These are phyloP conservation scores for Hyles lineata DNA, from an alignment of 2,888 invertebrate species.

Conservation along the genomic window DNA sequence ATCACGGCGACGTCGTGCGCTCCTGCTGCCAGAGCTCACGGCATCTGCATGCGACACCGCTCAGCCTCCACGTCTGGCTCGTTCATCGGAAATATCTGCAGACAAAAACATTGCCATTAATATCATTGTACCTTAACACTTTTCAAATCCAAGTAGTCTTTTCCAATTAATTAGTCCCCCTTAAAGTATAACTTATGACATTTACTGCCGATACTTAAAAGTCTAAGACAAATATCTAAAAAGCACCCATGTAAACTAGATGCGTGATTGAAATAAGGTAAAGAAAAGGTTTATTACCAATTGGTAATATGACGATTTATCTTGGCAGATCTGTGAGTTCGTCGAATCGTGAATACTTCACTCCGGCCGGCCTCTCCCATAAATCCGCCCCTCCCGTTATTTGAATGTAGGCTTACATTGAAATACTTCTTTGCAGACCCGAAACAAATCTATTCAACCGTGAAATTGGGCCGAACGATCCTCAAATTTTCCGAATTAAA, in stretches of 20 bases:
- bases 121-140: neutral
- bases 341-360: conserved; percentile 67
- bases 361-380: conserved; percentile 60
- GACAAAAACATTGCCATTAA: conserved; percentile 51
- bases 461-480: conserved; percentile 75
- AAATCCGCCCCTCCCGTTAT: conserved; percentile 73
- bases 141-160: no score
- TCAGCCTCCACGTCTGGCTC: conserved; percentile 48
- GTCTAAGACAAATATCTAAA: neutral
- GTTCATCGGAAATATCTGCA: conserved; percentile 72
- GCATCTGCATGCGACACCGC: conserved; percentile 67
- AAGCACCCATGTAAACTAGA: neutral
- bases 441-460: conserved; percentile 78
- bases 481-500: conserved; percentile 74
- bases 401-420: conserved; percentile 75
- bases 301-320: conserved; percentile 53
- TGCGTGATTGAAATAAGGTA: neutral
- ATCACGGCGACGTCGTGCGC: conserved; percentile 81
- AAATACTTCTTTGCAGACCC: conserved; percentile 74
- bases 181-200: no score
- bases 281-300: conserved; percentile 48
- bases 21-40: conserved; percentile 75
- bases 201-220: no score
- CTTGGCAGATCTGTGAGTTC: conserved; percentile 59
- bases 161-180: no score